phyloP scores from a whole-genome alignment of 2,113 vertebrate species.

The Chaetodon auriga region DNA sequence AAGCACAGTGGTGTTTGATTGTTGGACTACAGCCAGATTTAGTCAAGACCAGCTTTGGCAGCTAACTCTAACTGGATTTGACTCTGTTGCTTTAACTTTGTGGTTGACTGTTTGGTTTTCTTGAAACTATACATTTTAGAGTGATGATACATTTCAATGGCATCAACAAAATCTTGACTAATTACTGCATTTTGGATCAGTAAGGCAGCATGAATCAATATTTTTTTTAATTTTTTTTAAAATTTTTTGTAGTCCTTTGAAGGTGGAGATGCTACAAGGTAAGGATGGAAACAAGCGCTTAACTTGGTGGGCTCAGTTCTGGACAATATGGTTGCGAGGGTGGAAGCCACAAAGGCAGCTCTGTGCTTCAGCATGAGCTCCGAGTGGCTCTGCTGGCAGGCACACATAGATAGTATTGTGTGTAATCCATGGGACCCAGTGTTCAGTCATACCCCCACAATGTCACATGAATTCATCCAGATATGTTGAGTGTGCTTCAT shows the following conservation, averaged over 20 bases:
- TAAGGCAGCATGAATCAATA: background rate
- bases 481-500: slow-evolving; percentile 38
- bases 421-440: slow-evolving; percentile 38
- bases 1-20: too few relatives aligned
- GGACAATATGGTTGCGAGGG: slow-evolving; percentile 66
- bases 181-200: slow-evolving; percentile 16
- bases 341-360: slow-evolving; percentile 58
- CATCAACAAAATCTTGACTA: background rate
- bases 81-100: background rate
- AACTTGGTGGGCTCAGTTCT: slow-evolving; percentile 44
- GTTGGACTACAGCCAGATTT: background rate
- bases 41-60: background rate
- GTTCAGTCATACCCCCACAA: slow-evolving; percentile 50
- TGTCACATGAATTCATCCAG: slow-evolving; percentile 64
- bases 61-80: background rate
- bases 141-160: background rate
- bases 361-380: slow-evolving; percentile 53
- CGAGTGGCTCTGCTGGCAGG: slow-evolving; percentile 63
- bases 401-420: slow-evolving; percentile 67
- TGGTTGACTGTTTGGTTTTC: background rate
- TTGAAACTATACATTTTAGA: too few relatives aligned
- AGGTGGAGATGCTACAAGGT: slow-evolving; percentile 39
- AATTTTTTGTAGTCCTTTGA: background rate
- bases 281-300: slow-evolving; percentile 28
- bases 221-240: background rate